Base-by-base conservation (phyloP, 2,113 vertebrate genomes). In the Megaceryle torquata region DNA sequence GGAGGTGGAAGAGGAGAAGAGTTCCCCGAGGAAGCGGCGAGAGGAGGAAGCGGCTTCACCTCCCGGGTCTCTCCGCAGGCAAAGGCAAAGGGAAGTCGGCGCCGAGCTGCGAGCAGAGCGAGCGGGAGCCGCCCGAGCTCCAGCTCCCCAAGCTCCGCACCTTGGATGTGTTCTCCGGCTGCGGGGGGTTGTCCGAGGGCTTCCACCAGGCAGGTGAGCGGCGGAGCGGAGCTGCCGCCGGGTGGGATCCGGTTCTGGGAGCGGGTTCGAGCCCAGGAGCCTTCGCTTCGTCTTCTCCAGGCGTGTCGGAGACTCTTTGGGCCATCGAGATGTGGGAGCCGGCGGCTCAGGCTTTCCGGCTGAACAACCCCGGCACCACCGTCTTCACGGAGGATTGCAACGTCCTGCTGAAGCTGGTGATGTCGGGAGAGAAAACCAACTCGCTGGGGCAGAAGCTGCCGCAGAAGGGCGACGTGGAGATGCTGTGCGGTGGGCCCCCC, bases 291-390 rank as follows among this genome's bases (percentile, higher is more conserved):
- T 59, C n/a, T 41, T 56, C 41, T 2, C 10, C 83, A 98, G 98
- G 97, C 2, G 94, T 98, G 20, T 98, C 98, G 0, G 99, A 99
- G 96, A 99, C 99, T 0, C 96, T 98, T 5, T 99, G 99, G 99
- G 99, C 99, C 90, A 98, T 99, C 4, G 99, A 99, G 97, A 99
- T 99, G 99, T 99, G 99, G 99, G 99, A 99, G 26, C 99, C 99
- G 0, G 99, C 99, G 0, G 99, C 99, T 2, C 99, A 99, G 90
- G 99, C 99, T 0, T 99, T 99, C 95, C 98, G 99, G 31, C 97
- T 99, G 20, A 99, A 99, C 97, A 99, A 99, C 69, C 99, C 99
- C 0, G 98, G 98, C 46, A 98, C 97, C 63, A 99, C 99, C 0
- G 99, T 99, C n/a, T 99, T 99, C 98, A 99, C 99, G 0, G 99